Conservation (phyloP, 1,140 invertebrate species). For the Holotrichia oblita region DNA sequence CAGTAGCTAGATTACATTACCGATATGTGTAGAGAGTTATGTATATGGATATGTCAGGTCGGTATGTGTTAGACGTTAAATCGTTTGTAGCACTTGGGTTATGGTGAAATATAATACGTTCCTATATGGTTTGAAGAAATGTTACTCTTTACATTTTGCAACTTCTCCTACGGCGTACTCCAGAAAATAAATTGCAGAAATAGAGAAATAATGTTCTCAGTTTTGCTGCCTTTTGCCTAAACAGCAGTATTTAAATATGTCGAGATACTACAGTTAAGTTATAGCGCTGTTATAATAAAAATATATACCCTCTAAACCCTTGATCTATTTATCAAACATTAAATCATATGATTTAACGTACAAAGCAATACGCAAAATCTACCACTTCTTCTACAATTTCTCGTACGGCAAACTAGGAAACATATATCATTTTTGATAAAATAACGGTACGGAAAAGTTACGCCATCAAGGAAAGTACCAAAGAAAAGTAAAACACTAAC, state of each 20-base stretch:
- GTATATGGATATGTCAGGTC: constrained; percentile 15
- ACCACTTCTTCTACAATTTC: no score
- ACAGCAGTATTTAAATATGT: no score
- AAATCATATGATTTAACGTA: no score
- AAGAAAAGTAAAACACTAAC: background rate
- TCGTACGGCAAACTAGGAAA: no score
- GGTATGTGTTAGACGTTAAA: constrained; percentile 14
- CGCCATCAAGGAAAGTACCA: background rate
- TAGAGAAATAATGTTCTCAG: no score
- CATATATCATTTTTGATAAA: background rate
- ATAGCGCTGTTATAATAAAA: no score
- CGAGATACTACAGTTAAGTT: no score
- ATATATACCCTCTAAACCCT: no score
- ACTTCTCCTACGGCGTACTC: background rate
- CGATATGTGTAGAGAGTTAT: background rate
- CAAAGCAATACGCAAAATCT: no score
- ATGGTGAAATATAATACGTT: constrained; percentile 3
- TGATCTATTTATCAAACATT: no score
- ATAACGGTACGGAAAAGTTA: background rate
- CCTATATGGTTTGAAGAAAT: constrained; percentile 9
- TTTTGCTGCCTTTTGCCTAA: no score
- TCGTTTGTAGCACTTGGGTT: background rate
- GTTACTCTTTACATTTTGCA: constrained; percentile 27
- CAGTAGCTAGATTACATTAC: constrained; percentile 15
- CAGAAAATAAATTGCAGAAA: no score